Evolutionary conservation across 64 coral and sea anemone species (phyloP), one percentile per base, ranked within the genome.

Genomic region (Montipora cactus): DNA sequence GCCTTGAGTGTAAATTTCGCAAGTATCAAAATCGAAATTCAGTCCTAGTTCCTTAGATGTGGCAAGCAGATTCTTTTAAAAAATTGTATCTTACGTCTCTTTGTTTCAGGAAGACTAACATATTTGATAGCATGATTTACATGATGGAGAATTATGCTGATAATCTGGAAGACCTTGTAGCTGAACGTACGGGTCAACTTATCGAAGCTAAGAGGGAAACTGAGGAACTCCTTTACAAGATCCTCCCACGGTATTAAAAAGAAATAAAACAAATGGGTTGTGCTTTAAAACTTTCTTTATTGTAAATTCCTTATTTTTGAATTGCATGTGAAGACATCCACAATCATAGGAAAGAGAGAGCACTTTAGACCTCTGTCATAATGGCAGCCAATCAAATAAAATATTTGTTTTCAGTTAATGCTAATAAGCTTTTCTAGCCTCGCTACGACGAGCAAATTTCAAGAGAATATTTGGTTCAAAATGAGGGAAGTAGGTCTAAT

Each of bases 81-180:
- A 57, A 8, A 8, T 0, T 57, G 11, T 57, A 8, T 57, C 6
- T 57, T 67, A 61, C 66, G 14, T 25, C 28, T 71, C 5, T 5
- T 67, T 84, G 55, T 66, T 37, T 8, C 14, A 95, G 94, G 69
- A 95, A 88, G 44, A 95, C 75, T 25, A 91, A 95, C 81, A 95
- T 95, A 44, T 95, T 91, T 67, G 94, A 95, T 67, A 95, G 91
- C 53, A 95, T 95, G 94, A 89, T 95, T 59, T 58, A 81, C 1
- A 86, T 95, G 89, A 87, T 95, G 82, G 90, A 92, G 79, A 95
- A 92, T 75, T 95, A 95, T 49, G 90, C 94, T 18, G 84, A 92
- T 49, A 91, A 95, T 73, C 81, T 95, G 13, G 94, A 95, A 49
- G 68, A 95, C 74, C 67, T 95, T 67, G 94, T 95, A 3, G 37